These are phyloP conservation scores for Alligator sinensis DNA, from an alignment of 2,113 vertebrate species.

Conservation along the genomic window DNA sequence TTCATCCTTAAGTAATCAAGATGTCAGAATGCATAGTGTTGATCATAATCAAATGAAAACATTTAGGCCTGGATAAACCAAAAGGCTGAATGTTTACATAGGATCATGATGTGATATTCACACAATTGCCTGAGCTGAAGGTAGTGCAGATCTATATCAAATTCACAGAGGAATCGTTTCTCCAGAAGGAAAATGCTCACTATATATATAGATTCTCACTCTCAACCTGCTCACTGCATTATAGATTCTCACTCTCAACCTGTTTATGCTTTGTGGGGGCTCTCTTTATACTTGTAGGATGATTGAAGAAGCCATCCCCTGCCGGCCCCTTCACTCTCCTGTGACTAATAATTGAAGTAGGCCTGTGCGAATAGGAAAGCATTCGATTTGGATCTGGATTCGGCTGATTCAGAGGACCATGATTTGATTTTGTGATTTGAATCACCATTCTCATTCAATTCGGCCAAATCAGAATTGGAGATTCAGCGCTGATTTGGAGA, in stretches of 20 bases:
- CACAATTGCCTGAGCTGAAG: background rate
- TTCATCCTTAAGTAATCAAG: background rate
- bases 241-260: too few relatives aligned
- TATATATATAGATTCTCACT: background rate
- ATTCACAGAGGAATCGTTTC: background rate
- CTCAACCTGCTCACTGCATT: background rate
- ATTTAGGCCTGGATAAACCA: background rate
- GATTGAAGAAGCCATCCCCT: background rate
- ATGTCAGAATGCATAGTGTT: background rate
- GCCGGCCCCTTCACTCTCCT: background rate
- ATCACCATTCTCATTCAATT: too few relatives aligned
- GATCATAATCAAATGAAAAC: constrained; percentile 5
- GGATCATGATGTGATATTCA: background rate
- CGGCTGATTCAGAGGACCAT: too few relatives aligned
- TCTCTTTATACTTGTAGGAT: too few relatives aligned
- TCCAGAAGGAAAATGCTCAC: background rate
- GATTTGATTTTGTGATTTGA: too few relatives aligned
- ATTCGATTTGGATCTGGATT: background rate
- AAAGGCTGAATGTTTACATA: background rate
- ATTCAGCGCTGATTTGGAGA: too few relatives aligned
- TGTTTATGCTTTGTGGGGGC: background rate
- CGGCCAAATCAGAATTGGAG: too few relatives aligned
- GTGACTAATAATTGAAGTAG: background rate
- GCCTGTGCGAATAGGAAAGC: background rate
- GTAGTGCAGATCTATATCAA: background rate